These are phyloP conservation scores for Lagocephalus sceleratus DNA, from an alignment of 2,797 vertebrate genomes.

Conservation along the genomic window DNA sequence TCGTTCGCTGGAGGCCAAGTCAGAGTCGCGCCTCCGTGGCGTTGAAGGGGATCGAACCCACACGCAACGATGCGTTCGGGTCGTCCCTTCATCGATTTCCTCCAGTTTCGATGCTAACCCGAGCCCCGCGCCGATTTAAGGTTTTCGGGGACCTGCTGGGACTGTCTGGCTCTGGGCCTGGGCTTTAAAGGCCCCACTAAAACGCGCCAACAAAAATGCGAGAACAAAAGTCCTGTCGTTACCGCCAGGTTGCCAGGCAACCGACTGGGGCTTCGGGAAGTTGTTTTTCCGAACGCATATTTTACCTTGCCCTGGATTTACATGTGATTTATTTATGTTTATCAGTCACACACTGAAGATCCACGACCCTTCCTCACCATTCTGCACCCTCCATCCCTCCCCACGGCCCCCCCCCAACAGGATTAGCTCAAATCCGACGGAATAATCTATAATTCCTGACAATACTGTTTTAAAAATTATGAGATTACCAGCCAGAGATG, in stretches of 20 bases:
- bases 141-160: no score
- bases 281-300: background rate
- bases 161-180: no score
- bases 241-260: background rate
- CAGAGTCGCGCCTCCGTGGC: no score
- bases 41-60: background rate
- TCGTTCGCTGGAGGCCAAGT: no score
- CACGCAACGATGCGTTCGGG: no score
- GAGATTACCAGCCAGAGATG: slow-evolving; percentile 39
- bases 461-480: slow-evolving; percentile 47
- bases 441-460: slow-evolving; percentile 56
- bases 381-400: slow-evolving; percentile 1
- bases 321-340: background rate
- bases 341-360: background rate
- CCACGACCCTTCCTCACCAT: background rate
- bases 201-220: background rate
- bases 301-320: background rate
- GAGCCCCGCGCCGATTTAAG: no score
- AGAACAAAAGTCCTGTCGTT: background rate
- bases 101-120: no score
- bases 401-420: slow-evolving; percentile 40
- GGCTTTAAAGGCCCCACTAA: background rate
- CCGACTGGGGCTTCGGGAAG: background rate
- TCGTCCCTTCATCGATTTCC: no score
- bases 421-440: slow-evolving; percentile 50